A percentile compares a stretch with the other conserved stretches of the same genome.
Conservation (phyloP, 2,888 invertebrate species). For the Eristalis arbustorum region DNA sequence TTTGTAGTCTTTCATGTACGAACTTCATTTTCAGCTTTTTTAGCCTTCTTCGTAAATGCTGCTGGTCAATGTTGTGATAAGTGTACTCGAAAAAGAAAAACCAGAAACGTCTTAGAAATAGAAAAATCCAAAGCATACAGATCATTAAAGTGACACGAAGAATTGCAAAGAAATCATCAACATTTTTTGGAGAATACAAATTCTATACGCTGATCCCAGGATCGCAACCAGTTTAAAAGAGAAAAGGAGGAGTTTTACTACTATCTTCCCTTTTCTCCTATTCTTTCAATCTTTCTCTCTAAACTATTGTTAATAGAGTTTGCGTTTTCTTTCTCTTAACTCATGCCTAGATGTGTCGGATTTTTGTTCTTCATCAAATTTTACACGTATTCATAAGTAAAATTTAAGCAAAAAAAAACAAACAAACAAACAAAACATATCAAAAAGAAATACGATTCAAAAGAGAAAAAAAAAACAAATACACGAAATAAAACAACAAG, state of each 20-base stretch:
- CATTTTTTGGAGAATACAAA: constrained; percentile 46
- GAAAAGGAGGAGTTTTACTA: neutral
- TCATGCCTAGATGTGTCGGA: constrained; percentile 45
- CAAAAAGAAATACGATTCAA: constrained; percentile 34
- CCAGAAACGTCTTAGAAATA: constrained; percentile 68
- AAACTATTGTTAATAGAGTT: constrained; percentile 25
- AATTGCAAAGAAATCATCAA: constrained; percentile 51
- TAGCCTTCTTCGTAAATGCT: constrained; percentile 1
- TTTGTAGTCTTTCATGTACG: neutral
- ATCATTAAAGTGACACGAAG: constrained; percentile 22
- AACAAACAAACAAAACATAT: constrained; percentile 13
- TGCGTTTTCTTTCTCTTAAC: neutral
- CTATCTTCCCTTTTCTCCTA: neutral
- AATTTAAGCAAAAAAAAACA: constrained; percentile 4
- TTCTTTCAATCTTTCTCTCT: neutral
- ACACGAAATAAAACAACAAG: constrained; percentile 45
- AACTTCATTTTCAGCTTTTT: constrained; percentile 8
- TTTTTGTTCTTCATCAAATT: neutral
- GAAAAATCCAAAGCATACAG: constrained; percentile 28
- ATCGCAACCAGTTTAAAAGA: neutral
- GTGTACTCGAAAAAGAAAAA: constrained; percentile 50
- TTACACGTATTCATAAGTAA: neutral
- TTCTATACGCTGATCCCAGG: neutral
- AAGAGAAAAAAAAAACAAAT: constrained; percentile 10
- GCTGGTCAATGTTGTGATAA: constrained; percentile 66